A percentile compares a stretch with the other conserved stretches of the same genome.
These are phyloP conservation scores for Hirtodrosophila confusa DNA, from an alignment of 2,888 invertebrate genomes.

Conservation along the genomic window DNA sequence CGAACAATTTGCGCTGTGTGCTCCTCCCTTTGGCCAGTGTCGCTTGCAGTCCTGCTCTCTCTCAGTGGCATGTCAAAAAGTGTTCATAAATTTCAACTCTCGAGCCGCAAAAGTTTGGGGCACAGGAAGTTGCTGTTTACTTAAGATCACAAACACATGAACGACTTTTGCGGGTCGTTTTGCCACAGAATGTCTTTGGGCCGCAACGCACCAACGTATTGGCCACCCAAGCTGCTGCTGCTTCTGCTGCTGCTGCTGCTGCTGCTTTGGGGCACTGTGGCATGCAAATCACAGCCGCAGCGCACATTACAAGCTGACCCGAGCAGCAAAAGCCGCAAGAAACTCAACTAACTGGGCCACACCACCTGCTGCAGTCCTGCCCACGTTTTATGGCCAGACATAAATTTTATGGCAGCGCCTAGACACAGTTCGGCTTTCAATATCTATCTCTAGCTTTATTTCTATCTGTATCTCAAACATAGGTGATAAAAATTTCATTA, in stretches of 20 bases:
- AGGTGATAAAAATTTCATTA: constrained; percentile 78
- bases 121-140: constrained; percentile 79
- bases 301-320: constrained; percentile 73
- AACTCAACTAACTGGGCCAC: constrained; percentile 59
- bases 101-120: constrained; percentile 49
- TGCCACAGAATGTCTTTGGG: constrained; percentile 47
- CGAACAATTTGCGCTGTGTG: constrained; percentile 41
- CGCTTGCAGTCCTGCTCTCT: constrained; percentile 29
- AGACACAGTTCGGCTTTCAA: constrained; percentile 50
- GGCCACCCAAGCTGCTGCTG: constrained; percentile 17
- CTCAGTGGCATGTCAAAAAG: constrained; percentile 63
- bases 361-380: constrained; percentile 40
- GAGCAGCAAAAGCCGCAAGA: constrained; percentile 61
- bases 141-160: constrained; percentile 44
- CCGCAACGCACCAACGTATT: constrained; percentile 35
- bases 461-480: constrained; percentile 21
- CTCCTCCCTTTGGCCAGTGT: constrained; percentile 37
- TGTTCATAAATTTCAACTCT: constrained; percentile 72
- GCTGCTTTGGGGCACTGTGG: constrained; percentile 2
- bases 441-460: not conserved
- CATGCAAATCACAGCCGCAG: constrained; percentile 66
- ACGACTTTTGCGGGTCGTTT: constrained; percentile 15
- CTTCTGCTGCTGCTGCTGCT: no score
- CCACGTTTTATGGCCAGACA: constrained; percentile 67
- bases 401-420: constrained; percentile 77